These are phyloP conservation scores for Terrapene triunguis DNA, from an alignment of 2,113 vertebrate species.

Conservation along the genomic window DNA sequence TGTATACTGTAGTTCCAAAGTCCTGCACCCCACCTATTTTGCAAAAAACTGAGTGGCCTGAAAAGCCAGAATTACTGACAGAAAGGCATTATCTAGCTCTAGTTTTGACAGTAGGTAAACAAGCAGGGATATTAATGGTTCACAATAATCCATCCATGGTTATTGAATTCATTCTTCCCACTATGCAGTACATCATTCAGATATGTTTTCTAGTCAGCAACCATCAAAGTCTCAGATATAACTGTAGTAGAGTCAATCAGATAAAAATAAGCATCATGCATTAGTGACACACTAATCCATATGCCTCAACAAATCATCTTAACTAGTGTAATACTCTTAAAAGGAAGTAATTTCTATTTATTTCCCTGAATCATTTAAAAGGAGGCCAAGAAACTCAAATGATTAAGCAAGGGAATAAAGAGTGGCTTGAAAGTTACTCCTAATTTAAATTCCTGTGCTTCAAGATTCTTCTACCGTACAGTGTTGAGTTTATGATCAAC, in stretches of 20 bases:
- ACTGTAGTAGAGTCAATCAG: background rate
- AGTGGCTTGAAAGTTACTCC: background rate
- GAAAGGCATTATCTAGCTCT: background rate
- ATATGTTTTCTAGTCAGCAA: background rate
- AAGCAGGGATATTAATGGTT: background rate
- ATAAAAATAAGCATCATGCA: background rate
- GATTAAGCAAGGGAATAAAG: background rate
- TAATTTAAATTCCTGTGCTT: background rate
- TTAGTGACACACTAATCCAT: background rate
- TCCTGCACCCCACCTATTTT: accelerated
- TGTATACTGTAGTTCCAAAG: background rate
- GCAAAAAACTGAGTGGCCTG: background rate
- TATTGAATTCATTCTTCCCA: background rate
- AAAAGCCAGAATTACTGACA: background rate
- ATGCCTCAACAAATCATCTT: constrained; percentile 26
- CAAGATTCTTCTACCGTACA: background rate
- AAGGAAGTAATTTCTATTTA: background rate
- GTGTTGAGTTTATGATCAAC: background rate
- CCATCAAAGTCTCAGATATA: background rate
- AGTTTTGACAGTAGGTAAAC: too few relatives aligned
- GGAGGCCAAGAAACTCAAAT: background rate
- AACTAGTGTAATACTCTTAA: constrained; percentile 16
- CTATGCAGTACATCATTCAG: background rate
- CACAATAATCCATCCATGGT: background rate
- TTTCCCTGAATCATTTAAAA: constrained; percentile 1